phyloP scores from a whole-genome alignment of 2,888 invertebrate species.

The Spialia ferax region DNA sequence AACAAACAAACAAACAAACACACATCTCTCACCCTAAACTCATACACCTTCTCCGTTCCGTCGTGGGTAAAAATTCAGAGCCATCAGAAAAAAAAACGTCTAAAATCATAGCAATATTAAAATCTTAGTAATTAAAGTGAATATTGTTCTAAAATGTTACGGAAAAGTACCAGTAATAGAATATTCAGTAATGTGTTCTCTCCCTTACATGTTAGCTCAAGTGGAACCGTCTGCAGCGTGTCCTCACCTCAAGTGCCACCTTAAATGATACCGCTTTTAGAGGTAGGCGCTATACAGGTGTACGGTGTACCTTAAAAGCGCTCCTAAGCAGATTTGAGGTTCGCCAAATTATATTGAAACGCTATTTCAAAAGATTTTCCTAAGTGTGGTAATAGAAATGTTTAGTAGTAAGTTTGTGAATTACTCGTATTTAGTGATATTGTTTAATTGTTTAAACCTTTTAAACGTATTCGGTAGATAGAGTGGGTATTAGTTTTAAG shows the following conservation, averaged over 20 bases:
- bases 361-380: neutral
- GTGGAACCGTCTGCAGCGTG: constrained; percentile 18
- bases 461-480: too few species aligned
- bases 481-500: too few species aligned
- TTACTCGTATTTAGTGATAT: too few species aligned
- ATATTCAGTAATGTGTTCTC: neutral
- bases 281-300: neutral
- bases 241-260: constrained; percentile 3
- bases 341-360: neutral
- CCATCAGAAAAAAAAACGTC: too few species aligned
- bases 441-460: too few species aligned
- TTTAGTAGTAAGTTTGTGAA: too few species aligned
- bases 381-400: neutral
- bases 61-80: too few species aligned
- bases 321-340: constrained; percentile 4
- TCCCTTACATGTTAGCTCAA: constrained; percentile 6
- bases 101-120: too few species aligned
- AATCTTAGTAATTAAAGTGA: too few species aligned
- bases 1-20: too few species aligned
- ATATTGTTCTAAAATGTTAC: neutral
- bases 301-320: constrained; percentile 1
- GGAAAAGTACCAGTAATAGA: neutral
- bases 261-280: constrained; percentile 1
- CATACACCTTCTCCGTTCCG: too few species aligned
- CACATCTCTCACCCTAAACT: too few species aligned